A percentile compares a stretch with the other conserved stretches of the same genome.
Evolutionary conservation across 2,888 invertebrate genomes (phyloP).

Genomic region (Acanthosepion esculentum): DNA sequence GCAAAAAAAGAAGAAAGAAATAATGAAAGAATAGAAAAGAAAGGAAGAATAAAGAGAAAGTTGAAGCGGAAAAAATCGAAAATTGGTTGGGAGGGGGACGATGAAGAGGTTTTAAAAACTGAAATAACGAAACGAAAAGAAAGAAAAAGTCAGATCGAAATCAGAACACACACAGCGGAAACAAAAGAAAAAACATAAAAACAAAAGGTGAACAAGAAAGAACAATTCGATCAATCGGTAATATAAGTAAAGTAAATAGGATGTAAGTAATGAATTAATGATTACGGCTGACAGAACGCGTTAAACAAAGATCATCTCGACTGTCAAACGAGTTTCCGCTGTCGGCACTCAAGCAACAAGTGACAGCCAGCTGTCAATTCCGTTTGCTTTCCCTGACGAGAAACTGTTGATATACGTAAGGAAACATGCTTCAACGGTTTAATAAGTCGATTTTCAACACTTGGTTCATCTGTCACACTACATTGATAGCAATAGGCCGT

Average conservation of each 20-base stretch:
- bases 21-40: no score
- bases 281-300: slow-evolving; percentile 6
- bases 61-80: no score
- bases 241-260: not conserved
- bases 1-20: no score
- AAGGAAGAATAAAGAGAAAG: no score
- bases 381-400: not conserved
- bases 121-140: no score
- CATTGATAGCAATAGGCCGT: slow-evolving; percentile 11
- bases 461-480: slow-evolving; percentile 3
- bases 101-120: no score
- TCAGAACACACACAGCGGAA: no score
- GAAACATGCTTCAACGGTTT: not conserved
- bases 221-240: slow-evolving; percentile 2
- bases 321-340: slow-evolving; percentile 33
- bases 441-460: slow-evolving; percentile 12
- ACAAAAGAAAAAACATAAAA: not conserved
- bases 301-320: slow-evolving; percentile 10
- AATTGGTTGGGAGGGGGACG: no score
- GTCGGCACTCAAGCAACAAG: slow-evolving; percentile 13
- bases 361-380: slow-evolving; percentile 1
- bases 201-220: not conserved
- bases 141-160: no score
- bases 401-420: slow-evolving; percentile 7
- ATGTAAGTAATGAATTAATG: slow-evolving; percentile 33